Evolutionary conservation across 2,888 invertebrate species (phyloP).

Genomic region (Antitype chi): DNA sequence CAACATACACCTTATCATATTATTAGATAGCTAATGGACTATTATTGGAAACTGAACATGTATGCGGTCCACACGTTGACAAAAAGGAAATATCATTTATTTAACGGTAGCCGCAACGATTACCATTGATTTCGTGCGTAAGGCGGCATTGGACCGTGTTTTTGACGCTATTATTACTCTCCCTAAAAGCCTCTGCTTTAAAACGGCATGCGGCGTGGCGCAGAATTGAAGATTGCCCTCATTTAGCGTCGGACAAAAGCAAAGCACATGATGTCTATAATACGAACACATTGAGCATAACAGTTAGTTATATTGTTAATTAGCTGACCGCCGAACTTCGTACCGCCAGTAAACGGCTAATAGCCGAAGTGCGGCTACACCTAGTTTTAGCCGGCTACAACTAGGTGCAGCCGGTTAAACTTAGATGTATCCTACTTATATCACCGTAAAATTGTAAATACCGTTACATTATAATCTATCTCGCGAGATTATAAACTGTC

Average conservation of each 20-base stretch:
- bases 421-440: too few relatives aligned
- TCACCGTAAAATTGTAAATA: too few relatives aligned
- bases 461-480: too few relatives aligned
- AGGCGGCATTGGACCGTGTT: background rate
- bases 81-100: background rate
- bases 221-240: background rate
- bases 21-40: too few relatives aligned
- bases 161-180: background rate
- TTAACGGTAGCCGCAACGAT: constrained; percentile 1
- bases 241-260: background rate
- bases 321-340: too few relatives aligned
- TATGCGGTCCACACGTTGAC: background rate
- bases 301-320: background rate
- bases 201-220: background rate
- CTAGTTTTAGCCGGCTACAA: too few relatives aligned
- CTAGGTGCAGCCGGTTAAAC: too few relatives aligned
- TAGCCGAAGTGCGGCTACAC: too few relatives aligned
- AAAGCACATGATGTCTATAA: too few relatives aligned
- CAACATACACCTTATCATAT: background rate
- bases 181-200: background rate
- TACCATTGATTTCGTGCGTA: background rate
- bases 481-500: too few relatives aligned
- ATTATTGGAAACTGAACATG: background rate
- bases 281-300: background rate
- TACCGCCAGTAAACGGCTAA: too few relatives aligned